These are phyloP conservation scores for Sesamia inferens DNA, from an alignment of 2,888 invertebrate genomes.

Conservation along the genomic window DNA sequence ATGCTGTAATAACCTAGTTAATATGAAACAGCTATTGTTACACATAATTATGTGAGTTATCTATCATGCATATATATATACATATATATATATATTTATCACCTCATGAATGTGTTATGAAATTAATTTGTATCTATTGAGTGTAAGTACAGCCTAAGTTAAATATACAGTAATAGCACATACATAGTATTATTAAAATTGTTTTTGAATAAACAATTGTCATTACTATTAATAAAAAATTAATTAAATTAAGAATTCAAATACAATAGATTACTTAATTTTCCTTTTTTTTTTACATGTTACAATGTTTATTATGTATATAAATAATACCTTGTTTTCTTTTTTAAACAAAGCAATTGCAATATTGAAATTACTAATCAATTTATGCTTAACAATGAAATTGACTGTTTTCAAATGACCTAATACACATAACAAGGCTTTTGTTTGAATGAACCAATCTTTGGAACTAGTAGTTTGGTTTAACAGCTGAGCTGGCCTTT, in stretches of 20 bases:
- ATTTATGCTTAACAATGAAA: neutral
- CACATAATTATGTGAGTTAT: neutral
- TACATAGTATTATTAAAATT: neutral
- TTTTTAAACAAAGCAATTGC: neutral
- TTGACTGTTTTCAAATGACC: neutral
- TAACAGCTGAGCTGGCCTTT: too few species aligned
- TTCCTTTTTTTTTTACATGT: neutral
- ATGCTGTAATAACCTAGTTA: slow-evolving; percentile 1
- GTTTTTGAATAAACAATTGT: neutral
- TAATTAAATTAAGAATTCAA: neutral
- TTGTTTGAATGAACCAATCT: neutral
- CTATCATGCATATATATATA: slow-evolving; percentile 22
- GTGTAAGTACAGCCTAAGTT: neutral
- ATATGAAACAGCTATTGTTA: slow-evolving; percentile 37
- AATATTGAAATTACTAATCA: too few species aligned
- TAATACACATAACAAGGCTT: too few species aligned
- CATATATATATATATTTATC: neutral
- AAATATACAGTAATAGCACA: neutral
- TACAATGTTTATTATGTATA: neutral
- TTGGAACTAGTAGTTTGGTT: neutral
- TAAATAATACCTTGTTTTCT: neutral
- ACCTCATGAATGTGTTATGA: slow-evolving; percentile 24
- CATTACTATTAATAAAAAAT: neutral
- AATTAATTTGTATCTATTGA: slow-evolving; percentile 23
- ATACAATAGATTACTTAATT: neutral